Evolutionary conservation across 2,888 invertebrate species (phyloP), one percentile per base, ranked within the genome.

Genomic region (Patella depressa): DNA sequence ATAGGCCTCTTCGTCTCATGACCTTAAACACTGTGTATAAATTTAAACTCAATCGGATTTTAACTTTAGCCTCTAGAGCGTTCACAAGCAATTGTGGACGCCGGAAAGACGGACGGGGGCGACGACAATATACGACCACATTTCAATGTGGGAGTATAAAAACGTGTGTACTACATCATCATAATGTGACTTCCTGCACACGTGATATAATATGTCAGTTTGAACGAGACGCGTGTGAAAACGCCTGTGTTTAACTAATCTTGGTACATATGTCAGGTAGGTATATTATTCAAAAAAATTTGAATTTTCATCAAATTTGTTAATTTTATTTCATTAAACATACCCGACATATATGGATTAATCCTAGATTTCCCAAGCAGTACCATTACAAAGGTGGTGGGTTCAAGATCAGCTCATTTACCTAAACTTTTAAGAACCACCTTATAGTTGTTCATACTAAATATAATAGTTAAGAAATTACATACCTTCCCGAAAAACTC

Each of bases 401-500:
- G 24, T 24, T 24, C 24, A 24, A n/a, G 57, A 57, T 15, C 17
- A 17, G 57, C 17, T 15, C n/a, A 17, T 12, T 17, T 57, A 57
- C 15, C 5, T 57, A 57, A 57, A 57, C 57, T 14, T 17, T 17
- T 14, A 57, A 7, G n/a, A 4, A 57, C 15, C n/a, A n/a, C 5
- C 5, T 57, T 57, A 17, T 15, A 17, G 4, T 17, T 5, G n/a
- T 4, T 57, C 2, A 57, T 1, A 57, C n/a, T 24, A 24, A 24
- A 24, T 24, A 24, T 24, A 24, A 24, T 24, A 24, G 24, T 24
- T 24, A 24, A n/a, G n/a, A 59, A 59, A 9, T 19, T 59, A 59
- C 59, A 59, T 59, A 59, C 59, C 59, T 19, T 59, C 57, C 59
- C n/a, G 59, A 59, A 59, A 59, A 59, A 59, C 59, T 59, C 59